Conservation (phyloP, 1,140 invertebrate species). For the Nasonia giraulti region DNA sequence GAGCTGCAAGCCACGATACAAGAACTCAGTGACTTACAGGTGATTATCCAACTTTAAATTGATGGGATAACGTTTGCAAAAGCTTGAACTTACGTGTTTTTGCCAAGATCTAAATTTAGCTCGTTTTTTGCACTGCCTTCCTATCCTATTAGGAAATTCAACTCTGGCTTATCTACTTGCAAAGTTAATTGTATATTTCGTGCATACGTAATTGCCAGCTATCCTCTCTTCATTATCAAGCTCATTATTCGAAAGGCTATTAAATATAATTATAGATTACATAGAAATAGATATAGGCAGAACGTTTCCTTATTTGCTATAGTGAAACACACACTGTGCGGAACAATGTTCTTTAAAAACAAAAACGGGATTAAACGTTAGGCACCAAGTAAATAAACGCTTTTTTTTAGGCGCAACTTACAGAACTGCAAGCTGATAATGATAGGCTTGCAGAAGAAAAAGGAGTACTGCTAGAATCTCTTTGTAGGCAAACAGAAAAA, state of each 20-base stretch:
- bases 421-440: slow-evolving; percentile 91
- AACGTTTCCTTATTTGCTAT: not conserved
- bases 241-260: slow-evolving; percentile 35
- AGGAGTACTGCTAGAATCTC: slow-evolving; percentile 89
- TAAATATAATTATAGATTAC: slow-evolving; percentile 4
- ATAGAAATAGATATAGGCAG: not conserved
- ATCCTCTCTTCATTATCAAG: not conserved
- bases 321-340: not conserved
- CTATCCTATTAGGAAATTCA: not conserved
- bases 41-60: slow-evolving; percentile 43
- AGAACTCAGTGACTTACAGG: slow-evolving; percentile 91
- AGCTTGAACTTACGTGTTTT: not conserved
- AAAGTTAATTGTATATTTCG: not conserved
- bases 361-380: not conserved
- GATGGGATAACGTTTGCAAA: not conserved
- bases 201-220: not conserved
- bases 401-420: slow-evolving; percentile 79
- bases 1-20: slow-evolving; percentile 95
- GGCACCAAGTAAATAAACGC: not conserved
- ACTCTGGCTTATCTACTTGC: not conserved
- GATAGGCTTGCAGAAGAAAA: slow-evolving; percentile 91
- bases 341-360: not conserved
- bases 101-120: not conserved
- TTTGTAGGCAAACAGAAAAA: slow-evolving; percentile 93
- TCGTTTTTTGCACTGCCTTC: not conserved